Percentiles rank a stretch among this genome's conserved stretches.
Conservation (phyloP, 2,797 vertebrate genomes). For the Crenichthys baileyi region DNA sequence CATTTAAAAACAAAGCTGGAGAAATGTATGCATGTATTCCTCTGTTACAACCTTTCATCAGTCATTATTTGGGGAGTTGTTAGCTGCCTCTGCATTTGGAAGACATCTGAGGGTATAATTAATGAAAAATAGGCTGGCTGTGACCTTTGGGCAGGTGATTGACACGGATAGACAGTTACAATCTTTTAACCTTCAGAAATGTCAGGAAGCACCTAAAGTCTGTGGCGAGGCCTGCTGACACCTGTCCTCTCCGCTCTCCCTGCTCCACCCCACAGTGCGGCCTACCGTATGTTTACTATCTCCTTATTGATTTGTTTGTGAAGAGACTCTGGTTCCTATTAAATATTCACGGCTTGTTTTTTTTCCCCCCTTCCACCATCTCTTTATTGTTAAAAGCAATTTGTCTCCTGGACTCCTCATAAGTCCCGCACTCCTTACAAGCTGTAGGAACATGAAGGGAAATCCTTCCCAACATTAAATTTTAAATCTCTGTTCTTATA, state of each 20-base stretch:
- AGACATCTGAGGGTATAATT: conserved; percentile 80
- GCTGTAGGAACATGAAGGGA: conserved; percentile 74
- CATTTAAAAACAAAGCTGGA: conserved; percentile 28
- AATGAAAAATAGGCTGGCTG: conserved; percentile 78
- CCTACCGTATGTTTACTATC: conserved; percentile 73
- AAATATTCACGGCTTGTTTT: conserved; percentile 82
- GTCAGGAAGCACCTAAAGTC: conserved; percentile 77
- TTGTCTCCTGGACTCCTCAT: conserved; percentile 72
- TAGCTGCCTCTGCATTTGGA: conserved; percentile 58
- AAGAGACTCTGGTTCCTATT: conserved; percentile 74
- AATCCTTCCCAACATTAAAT: conserved; percentile 77
- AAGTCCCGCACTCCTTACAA: conserved; percentile 67
- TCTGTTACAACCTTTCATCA: conserved; percentile 58
- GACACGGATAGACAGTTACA: conserved; percentile 83
- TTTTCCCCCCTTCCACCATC: conserved; percentile 67
- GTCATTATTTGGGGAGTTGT: conserved; percentile 53
- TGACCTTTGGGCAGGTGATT: conserved; percentile 85
- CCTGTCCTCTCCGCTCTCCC: conserved; percentile 64
- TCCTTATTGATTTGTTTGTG: conserved; percentile 82
- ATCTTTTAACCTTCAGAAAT: conserved; percentile 86
- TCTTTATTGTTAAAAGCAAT: conserved; percentile 77
- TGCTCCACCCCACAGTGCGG: conserved; percentile 61
- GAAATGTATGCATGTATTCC: conserved; percentile 60
- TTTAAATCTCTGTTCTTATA: conserved; percentile 78
- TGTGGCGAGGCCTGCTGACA: conserved; percentile 68